These are phyloP conservation scores for Seriola quinqueradiata DNA, from an alignment of 2,113 vertebrate species.

Conservation along the genomic window DNA sequence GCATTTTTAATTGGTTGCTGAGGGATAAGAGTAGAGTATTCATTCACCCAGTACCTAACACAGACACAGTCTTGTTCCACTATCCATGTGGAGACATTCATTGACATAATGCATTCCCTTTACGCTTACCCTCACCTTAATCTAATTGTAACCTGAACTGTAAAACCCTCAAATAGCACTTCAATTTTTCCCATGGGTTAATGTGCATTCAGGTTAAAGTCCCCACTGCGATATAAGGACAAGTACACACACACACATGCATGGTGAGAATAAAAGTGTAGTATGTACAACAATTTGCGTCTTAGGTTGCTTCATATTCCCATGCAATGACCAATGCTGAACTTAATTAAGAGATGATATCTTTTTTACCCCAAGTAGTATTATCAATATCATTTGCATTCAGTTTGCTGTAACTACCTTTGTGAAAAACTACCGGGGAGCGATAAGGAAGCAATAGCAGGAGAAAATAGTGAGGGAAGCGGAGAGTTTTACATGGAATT, in stretches of 20 bases:
- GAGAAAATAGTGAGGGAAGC: not conserved
- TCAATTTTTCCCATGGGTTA: no score
- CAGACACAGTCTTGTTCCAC: no score
- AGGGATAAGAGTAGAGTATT: not conserved
- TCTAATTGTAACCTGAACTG: no score
- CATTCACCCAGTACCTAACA: constrained; percentile 3
- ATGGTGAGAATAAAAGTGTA: not conserved
- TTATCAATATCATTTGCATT: constrained; percentile 1
- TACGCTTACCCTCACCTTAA: no score
- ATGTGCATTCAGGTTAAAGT: no score
- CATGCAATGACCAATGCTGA: not conserved
- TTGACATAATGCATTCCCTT: no score
- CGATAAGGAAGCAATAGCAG: not conserved
- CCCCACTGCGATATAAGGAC: no score
- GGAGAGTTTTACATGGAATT: not conserved
- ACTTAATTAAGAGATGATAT: not conserved
- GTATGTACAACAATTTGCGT: not conserved
- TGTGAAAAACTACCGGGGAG: not conserved
- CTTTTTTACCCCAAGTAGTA: constrained; percentile 3
- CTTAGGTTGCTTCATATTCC: not conserved
- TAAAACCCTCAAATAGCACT: no score
- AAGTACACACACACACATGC: no score
- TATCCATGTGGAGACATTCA: no score
- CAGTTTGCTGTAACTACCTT: constrained; percentile 8
- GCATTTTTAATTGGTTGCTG: constrained; percentile 33